Base-by-base conservation (phyloP, 2,888 invertebrate species). In the Myopa testacea region DNA sequence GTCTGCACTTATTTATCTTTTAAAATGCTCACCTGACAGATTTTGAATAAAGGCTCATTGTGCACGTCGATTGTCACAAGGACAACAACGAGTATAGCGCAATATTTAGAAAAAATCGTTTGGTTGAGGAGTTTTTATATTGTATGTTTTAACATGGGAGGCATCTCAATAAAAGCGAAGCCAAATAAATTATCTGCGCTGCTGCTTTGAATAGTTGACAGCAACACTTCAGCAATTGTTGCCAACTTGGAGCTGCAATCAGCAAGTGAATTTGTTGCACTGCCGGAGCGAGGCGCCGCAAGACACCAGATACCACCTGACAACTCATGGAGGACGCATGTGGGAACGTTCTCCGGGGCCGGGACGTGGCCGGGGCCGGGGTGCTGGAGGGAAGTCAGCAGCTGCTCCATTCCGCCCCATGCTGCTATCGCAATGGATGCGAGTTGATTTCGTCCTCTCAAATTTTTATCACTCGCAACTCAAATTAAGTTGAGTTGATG, bases 391-490 rank as follows among this genome's bases (percentile, higher is more conserved):
- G 45, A 45, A 6, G 45, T 45, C 45, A 45, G 45, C 63, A 63
- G 63, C 63, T 63, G 63, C 63, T 37, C 34, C 26, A 34, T 34
- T 63, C 63, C 37, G 63, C 63, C 63, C 63, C 63, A 63, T 63
- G 63, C 37, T 63, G 63, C 1, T 63, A 37, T 12, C 37, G 63
- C 45, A 45, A 45, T 45, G 10, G 34, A 37, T 37, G 63, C 16
- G 63, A 14, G 63, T 63, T 63, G 37, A 26, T 63, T 63, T 34
- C 19, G 63, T 63, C 63, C 34, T 37, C 19, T 26, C 2, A 16
- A 63, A 63, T 63, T 63, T 63, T 34, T 63, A 63, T 63, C 63
- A 63, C 63, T 63, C 16, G 63, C 63, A 63, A 63, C 37, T 19
- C 14, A 4, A 60, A 60, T 16, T 60, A 60, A 19, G 10, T 60